phyloP scores from a whole-genome alignment of 2,888 invertebrate species.

The Diloba caeruleocephala region DNA sequence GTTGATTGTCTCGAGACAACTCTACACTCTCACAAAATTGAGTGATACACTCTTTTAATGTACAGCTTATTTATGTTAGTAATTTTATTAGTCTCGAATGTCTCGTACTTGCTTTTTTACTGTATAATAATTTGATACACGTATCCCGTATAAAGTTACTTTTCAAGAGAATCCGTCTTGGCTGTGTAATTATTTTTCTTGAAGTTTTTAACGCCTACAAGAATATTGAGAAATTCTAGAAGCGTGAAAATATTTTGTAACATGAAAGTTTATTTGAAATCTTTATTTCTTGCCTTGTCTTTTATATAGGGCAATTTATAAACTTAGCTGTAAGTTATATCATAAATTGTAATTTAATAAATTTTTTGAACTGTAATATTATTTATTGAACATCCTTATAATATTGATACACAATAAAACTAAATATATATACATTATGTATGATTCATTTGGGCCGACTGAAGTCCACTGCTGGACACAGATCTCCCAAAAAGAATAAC shows the following conservation, averaged over 20 bases:
- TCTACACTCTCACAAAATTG: slow-evolving; percentile 25
- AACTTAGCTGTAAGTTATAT: no score
- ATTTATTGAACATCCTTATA: no score
- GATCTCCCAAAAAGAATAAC: no score
- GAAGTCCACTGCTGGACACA: no score
- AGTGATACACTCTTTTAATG: slow-evolving; percentile 39
- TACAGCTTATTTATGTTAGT: slow-evolving; percentile 40
- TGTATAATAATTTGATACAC: slow-evolving; percentile 21
- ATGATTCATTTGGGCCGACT: no score
- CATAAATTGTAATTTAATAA: no score
- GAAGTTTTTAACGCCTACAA: slow-evolving; percentile 39
- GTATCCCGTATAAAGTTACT: slow-evolving; percentile 11
- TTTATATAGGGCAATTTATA: slow-evolving; percentile 12
- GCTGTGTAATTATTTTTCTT: slow-evolving; percentile 37
- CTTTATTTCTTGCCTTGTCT: slow-evolving; percentile 28
- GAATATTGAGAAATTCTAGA: slow-evolving; percentile 30
- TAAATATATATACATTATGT: no score
- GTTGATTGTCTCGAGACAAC: slow-evolving; percentile 64
- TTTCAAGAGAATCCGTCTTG: slow-evolving; percentile 25
- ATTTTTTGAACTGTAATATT: no score
- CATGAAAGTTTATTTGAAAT: slow-evolving; percentile 28
- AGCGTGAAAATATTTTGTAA: slow-evolving; percentile 26
- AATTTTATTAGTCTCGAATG: slow-evolving; percentile 42
- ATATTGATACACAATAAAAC: no score
- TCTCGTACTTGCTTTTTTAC: slow-evolving; percentile 32